phyloP scores from a whole-genome alignment of 2,797 vertebrate species.

The Myiotriccus ornatus region DNA sequence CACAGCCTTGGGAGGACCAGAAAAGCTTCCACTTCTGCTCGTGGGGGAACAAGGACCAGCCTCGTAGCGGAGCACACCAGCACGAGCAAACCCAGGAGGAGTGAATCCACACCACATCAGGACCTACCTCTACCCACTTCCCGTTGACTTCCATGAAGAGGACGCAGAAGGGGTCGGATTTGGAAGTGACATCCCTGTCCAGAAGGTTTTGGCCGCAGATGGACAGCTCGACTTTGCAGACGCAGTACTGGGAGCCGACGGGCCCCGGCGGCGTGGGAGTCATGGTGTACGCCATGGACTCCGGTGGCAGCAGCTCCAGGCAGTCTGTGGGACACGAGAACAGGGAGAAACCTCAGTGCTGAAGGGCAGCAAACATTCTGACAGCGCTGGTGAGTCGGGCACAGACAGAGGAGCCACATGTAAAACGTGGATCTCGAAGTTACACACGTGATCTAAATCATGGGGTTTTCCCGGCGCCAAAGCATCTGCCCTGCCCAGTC shows the following conservation, averaged over 20 bases:
- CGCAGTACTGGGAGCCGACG: conserved; percentile 84
- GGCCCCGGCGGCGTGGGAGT: conserved; percentile 65
- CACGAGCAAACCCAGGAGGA: fast-evolving
- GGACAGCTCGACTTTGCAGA: conserved; percentile 92
- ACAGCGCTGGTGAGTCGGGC: fast-evolving
- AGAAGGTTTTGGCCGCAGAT: conserved; percentile 89
- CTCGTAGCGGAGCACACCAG: neutral
- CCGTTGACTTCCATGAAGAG: conserved; percentile 90
- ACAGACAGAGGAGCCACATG: neutral
- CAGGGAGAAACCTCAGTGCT: neutral
- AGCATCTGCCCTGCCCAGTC: neutral
- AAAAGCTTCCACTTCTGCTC: neutral
- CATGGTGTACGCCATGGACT: conserved; percentile 86
- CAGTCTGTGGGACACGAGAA: conserved; percentile 64
- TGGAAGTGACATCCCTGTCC: conserved; percentile 95
- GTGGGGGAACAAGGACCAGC: neutral
- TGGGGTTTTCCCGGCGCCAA: neutral
- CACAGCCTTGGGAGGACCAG: neutral
- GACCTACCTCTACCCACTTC: conserved; percentile 92
- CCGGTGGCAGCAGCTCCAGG: conserved; percentile 62
- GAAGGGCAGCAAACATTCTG: fast-evolving
- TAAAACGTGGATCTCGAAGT: neutral
- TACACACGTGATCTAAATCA: fast-evolving
- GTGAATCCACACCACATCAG: neutral
- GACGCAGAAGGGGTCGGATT: conserved; percentile 98